Base-by-base conservation (phyloP, 2,113 vertebrate species). In the Podiceps cristatus region DNA sequence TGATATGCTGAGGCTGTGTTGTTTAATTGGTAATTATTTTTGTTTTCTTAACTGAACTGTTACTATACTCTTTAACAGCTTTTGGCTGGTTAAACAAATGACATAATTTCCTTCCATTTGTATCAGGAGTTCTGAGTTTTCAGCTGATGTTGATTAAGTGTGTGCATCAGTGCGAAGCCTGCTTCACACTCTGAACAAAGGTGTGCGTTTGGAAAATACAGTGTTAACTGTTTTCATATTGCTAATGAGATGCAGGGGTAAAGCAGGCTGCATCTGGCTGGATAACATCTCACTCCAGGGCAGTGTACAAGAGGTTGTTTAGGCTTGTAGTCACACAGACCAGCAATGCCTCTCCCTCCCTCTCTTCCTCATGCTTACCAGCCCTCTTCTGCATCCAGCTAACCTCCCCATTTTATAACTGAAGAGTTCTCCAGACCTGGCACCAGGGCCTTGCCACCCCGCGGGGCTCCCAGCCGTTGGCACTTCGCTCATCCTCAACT, bases 401-500 rank as follows among this genome's bases (percentile, higher is more conserved):
- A 20, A 67, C 7, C 8, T 78, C n/a, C 29, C 12, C 8, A 7
- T 44, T 69, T 80, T 35, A 17, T 62, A 80, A 64, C 40, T 7
- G 16, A 73, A 60, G 40, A 55, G 4, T 9, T 37, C 18, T 63
- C 56, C 52, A 63, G 55, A 13, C 20, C 50, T 58, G 24, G 22
- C 74, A 53, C 5, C 14, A 53, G 17, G 19, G 50, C 37, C 15
- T 69, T 53, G 33, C 7, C 49, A 29, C 2, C 22, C 55, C 2
- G 1, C 5, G 2, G 25, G 40, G 5, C 14, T 79, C 18, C 31
- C 18, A 64, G 5, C 9, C 14, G 3, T 0, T 35, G 25, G 11
- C 16, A 37, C 11, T 40, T 27, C 33, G 27, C 10, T 49, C 37
- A 50, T 31, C 28, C 52, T 49, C 23, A 58, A 5, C 20, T 69